Evolutionary conservation across 2,888 invertebrate genomes (phyloP).

Genomic region (Pasiphila rectangulata): DNA sequence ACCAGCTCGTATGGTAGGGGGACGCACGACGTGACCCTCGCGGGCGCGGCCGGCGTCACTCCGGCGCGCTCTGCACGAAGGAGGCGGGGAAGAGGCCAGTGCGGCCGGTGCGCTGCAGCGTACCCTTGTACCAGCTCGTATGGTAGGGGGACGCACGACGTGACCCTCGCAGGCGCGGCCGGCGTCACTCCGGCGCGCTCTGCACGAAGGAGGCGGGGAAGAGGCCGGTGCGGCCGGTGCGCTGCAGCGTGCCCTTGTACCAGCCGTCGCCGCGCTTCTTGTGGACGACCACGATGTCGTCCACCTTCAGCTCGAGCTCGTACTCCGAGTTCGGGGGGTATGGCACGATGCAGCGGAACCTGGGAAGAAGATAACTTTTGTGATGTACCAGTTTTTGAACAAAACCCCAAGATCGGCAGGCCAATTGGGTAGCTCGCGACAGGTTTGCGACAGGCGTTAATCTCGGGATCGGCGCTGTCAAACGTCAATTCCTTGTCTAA

Average conservation of each 20-base stretch:
- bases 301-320: slow-evolving; percentile 93
- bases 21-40: no score
- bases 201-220: slow-evolving; percentile 97
- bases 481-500: no score
- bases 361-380: slow-evolving; percentile 49
- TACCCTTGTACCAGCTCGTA: no score
- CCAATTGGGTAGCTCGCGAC: no score
- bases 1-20: no score
- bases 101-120: slow-evolving; percentile 92
- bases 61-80: slow-evolving; percentile 87
- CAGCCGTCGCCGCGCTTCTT: slow-evolving; percentile 96
- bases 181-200: slow-evolving; percentile 67
- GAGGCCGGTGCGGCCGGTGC: slow-evolving; percentile 95
- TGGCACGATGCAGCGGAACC: slow-evolving; percentile 95
- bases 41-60: slow-evolving; percentile 49
- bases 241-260: slow-evolving; percentile 95
- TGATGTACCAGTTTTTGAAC: no score
- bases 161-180: slow-evolving; percentile 39
- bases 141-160: no score
- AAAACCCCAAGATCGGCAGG: no score
- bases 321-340: slow-evolving; percentile 97
- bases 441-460: no score
- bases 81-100: slow-evolving; percentile 97
- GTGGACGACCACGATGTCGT: slow-evolving; percentile 94
- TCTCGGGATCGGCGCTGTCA: no score